Evolutionary conservation across 2,797 vertebrate species (phyloP).

Genomic region (Cottoperca gobio): DNA sequence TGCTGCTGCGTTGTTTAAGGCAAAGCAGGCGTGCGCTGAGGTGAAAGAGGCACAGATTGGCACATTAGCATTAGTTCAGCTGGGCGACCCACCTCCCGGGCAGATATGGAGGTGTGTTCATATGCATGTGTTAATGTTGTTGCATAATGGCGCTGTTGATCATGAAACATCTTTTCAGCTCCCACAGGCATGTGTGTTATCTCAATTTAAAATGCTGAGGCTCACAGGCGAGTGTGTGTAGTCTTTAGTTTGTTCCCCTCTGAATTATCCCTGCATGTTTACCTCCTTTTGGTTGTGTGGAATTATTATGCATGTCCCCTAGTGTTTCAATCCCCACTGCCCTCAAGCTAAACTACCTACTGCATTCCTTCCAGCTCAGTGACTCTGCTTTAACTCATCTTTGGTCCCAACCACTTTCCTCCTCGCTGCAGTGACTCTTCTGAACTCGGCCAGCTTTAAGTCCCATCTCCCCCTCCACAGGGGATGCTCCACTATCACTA

Average conservation of each 20-base stretch:
- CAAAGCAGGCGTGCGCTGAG: conserved; percentile 33
- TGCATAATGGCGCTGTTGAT: conserved; percentile 45
- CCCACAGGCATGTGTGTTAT: conserved; percentile 25
- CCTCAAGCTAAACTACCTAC: conserved; percentile 53
- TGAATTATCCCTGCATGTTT: conserved; percentile 9
- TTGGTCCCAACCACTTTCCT: conserved; percentile 53
- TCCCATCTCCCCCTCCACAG: conserved; percentile 36
- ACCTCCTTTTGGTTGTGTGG: conserved; percentile 23
- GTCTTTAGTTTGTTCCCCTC: conserved; percentile 19
- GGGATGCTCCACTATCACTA: conserved; percentile 15
- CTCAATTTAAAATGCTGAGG: conserved; percentile 16
- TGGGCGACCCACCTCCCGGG: conserved; percentile 36
- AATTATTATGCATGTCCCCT: conserved; percentile 24
- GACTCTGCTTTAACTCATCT: conserved; percentile 67
- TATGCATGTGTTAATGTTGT: conserved; percentile 35
- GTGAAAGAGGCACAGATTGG: conserved; percentile 49
- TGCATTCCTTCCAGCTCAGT: conserved; percentile 63
- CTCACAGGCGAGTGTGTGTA: conserved; percentile 25
- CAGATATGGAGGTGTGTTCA: conserved; percentile 34
- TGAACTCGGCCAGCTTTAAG: conserved; percentile 6
- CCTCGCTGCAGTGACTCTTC: conserved; percentile 42
- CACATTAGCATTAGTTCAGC: conserved; percentile 63
- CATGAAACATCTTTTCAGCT: conserved; percentile 25
- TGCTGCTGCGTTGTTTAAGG: conserved; percentile 48
- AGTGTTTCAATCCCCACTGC: conserved; percentile 28